phyloP scores from a whole-genome alignment of 2,113 vertebrate species.

The Aptenodytes forsteri region DNA sequence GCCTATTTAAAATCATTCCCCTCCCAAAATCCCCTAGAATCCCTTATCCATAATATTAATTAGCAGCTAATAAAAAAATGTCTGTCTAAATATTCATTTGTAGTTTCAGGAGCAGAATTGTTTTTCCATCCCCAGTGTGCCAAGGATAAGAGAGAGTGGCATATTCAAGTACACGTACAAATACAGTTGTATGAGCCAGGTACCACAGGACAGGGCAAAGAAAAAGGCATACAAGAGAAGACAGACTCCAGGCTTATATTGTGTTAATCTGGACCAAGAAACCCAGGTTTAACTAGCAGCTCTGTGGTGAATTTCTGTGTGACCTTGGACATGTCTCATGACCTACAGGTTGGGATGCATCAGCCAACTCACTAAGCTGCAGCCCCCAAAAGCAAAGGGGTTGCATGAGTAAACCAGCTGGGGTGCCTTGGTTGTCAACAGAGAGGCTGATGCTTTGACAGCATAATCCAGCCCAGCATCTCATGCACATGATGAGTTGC shows the following conservation, averaged over 20 bases:
- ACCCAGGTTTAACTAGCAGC: neutral
- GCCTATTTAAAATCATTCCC: neutral
- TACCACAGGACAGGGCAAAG: neutral
- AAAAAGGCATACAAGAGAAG: neutral
- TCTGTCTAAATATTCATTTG: neutral
- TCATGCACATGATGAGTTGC: fast-evolving
- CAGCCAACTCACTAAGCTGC: neutral
- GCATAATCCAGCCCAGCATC: neutral
- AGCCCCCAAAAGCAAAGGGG: neutral
- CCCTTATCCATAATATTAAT: neutral
- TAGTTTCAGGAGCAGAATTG: neutral
- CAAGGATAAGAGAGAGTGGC: neutral
- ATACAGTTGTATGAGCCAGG: neutral
- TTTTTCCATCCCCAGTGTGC: neutral
- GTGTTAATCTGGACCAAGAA: neutral
- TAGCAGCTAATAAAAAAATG: neutral
- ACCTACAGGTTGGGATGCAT: neutral
- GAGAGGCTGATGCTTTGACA: fast-evolving
- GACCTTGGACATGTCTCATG: neutral
- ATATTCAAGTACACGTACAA: neutral
- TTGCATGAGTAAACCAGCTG: neutral
- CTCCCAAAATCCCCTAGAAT: neutral
- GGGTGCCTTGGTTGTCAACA: neutral
- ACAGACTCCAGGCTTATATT: neutral
- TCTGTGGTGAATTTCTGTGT: neutral